Conservation (phyloP, 2,888 invertebrate species). For the Drosophila prolongata region DNA sequence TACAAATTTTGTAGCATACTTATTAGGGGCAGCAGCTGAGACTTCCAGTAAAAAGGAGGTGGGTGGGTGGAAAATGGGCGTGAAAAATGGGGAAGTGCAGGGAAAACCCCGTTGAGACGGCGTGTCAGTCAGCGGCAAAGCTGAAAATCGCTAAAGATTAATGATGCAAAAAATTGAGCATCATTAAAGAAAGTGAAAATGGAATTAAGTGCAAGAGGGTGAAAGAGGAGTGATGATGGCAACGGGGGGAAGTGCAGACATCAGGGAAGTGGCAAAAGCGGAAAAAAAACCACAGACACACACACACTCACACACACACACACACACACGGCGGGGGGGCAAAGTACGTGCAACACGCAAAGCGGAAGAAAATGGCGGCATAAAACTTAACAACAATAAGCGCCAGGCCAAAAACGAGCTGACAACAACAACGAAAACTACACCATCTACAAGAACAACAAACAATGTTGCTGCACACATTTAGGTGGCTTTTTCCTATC, state of each 20-base stretch:
- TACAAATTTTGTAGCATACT: constrained; percentile 44
- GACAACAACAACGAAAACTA: constrained; percentile 51
- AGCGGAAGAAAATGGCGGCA: constrained; percentile 70
- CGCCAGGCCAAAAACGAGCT: constrained; percentile 61
- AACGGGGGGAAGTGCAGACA: neutral
- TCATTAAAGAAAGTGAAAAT: constrained; percentile 79
- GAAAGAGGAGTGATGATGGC: neutral
- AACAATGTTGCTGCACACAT: constrained; percentile 8
- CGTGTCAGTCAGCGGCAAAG: constrained; percentile 65
- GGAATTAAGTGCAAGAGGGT: constrained; percentile 72
- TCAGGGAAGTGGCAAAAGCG: neutral
- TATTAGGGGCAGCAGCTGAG: constrained; percentile 42
- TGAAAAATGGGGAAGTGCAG: neutral
- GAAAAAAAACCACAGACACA: constrained; percentile 10
- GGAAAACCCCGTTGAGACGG: constrained; percentile 46
- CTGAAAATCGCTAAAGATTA: constrained; percentile 79
- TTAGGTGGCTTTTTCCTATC: constrained; percentile 5
- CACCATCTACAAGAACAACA: constrained; percentile 23
- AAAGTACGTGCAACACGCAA: constrained; percentile 70
- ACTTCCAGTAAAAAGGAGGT: neutral
- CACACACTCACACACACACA: neutral
- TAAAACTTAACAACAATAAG: constrained; percentile 76
- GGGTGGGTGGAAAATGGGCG: neutral
- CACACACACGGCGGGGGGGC: neutral
- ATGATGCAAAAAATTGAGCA: constrained; percentile 80